Base-by-base conservation (phyloP, 2,888 invertebrate genomes). In the Bruchidius siliquastri region DNA sequence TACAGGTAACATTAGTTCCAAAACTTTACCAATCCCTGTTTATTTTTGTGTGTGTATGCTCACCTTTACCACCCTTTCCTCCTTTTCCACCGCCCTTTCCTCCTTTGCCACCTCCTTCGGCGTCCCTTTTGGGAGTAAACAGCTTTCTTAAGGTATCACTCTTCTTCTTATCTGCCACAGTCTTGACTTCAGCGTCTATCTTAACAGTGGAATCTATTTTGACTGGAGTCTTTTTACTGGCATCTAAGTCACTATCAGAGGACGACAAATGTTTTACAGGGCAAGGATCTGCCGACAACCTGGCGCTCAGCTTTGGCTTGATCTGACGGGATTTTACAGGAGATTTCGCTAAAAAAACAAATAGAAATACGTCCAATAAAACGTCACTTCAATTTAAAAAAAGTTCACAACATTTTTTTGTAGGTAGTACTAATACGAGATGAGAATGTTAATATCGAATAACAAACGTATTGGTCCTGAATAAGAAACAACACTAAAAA, bases 11-110 rank as follows among this genome's bases (percentile, higher is more conserved):
- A n/a, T n/a, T n/a, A n/a, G n/a, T n/a, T n/a, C n/a, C n/a, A 20
- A 21, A 68, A 72, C 67, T 20, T 22, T 21, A 26, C 22, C 21
- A 13, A 68, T n/a, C n/a, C n/a, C n/a, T n/a, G 21, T 30, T 4
- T 26, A 8, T 26, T 26, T 2, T 26, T 26, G 3, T 26, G 26
- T 26, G 8, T 26, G 2, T 26, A 21, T 20, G 8, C 68, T 68
- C 74, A 79, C 81, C 82, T 78, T 81, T 80, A n/a, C 80, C 81
- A 22, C 86, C 86, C 81, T 86, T 92, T 0, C 92, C 92, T 0
- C 92, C 92, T 79, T 87, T 87, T 20, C 92, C 92, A 76, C 93
- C 90, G 6, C 92, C 92, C 80, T 92, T 92, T 0, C 92, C 92
- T 21, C 92, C 92, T 70, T 92, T 90, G 80, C 92, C 92, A 10